These are phyloP conservation scores for Harmothoe impar DNA, from an alignment of 2,888 invertebrate species.

Conservation along the genomic window DNA sequence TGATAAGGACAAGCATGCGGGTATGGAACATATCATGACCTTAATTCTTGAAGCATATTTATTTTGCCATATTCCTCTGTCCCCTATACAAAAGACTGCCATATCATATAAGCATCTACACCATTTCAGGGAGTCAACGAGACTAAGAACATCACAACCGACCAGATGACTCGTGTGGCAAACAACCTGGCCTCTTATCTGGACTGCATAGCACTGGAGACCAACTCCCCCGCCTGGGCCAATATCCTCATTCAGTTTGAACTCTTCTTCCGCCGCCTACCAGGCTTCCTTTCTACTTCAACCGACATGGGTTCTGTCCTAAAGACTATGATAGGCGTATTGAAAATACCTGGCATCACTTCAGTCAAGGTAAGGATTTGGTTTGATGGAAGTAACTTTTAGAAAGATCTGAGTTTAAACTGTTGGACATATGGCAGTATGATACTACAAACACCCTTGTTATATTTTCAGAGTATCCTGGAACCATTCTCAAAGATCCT, in stretches of 20 bases:
- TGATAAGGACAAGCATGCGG: no score
- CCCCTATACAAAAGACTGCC: no score
- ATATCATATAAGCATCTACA: no score
- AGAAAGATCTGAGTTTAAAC: neutral
- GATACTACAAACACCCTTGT: neutral
- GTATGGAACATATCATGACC: no score
- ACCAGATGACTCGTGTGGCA: conserved; percentile 86
- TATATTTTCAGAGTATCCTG: conserved; percentile 86
- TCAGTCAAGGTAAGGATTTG: conserved; percentile 88
- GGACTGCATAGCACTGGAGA: conserved; percentile 92
- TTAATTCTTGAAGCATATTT: no score
- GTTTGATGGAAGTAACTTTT: neutral
- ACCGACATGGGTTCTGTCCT: conserved; percentile 83
- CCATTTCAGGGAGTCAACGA: conserved; percentile 59
- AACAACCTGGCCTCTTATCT: conserved; percentile 96
- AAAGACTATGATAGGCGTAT: conserved; percentile 84
- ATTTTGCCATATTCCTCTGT: no score
- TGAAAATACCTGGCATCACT: conserved; percentile 92
- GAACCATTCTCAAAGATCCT: conserved; percentile 98
- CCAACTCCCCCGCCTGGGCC: conserved; percentile 90
- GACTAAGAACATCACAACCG: conserved; percentile 88
- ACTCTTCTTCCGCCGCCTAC: conserved; percentile 89
- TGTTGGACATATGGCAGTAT: neutral
- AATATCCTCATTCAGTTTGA: conserved; percentile 94
- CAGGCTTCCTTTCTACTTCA: conserved; percentile 77